Evolutionary conservation across 2,888 invertebrate species (phyloP).

Genomic region (Sphaerophoria rueppellii): DNA sequence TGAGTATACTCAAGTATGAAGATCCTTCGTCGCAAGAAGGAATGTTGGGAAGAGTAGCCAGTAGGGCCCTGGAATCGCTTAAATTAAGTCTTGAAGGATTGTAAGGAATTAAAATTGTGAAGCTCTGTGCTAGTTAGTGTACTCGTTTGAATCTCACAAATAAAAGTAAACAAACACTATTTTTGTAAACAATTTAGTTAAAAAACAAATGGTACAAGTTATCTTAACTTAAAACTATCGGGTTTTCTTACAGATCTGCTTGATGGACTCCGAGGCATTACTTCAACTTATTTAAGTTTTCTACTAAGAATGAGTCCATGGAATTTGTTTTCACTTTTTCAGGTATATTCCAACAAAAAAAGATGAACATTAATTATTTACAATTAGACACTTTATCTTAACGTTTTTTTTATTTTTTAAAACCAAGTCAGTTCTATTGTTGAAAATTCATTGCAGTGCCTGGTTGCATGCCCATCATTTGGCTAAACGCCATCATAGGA

Average conservation of each 20-base stretch:
- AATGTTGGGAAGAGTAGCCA: conserved; percentile 78
- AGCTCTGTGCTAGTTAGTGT: neutral
- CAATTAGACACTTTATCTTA: too few relatives aligned
- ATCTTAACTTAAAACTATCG: too few relatives aligned
- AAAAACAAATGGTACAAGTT: too few relatives aligned
- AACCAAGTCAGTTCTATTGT: conserved; percentile 24
- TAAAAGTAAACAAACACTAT: neutral
- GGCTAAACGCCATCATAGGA: conserved; percentile 64
- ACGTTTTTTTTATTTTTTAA: neutral
- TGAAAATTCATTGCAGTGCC: conserved; percentile 47
- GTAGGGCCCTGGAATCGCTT: conserved; percentile 79
- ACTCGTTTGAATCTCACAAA: conserved; percentile 1
- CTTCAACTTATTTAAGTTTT: too few relatives aligned
- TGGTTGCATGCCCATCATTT: conserved; percentile 59
- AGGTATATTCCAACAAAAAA: too few relatives aligned
- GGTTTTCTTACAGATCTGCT: too few relatives aligned
- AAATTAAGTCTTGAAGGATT: conserved; percentile 79
- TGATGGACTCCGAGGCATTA: too few relatives aligned
- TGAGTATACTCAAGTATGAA: conserved; percentile 86
- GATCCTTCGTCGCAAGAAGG: conserved; percentile 82
- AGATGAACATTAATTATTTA: too few relatives aligned
- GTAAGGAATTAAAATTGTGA: conserved; percentile 39
- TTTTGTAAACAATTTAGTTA: too few relatives aligned
- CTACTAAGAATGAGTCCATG: too few relatives aligned
- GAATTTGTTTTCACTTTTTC: too few relatives aligned